A percentile compares a stretch with the other conserved stretches of the same genome.
Evolutionary conservation across 2,888 invertebrate species (phyloP).

Genomic region (Ethmia dodecea): DNA sequence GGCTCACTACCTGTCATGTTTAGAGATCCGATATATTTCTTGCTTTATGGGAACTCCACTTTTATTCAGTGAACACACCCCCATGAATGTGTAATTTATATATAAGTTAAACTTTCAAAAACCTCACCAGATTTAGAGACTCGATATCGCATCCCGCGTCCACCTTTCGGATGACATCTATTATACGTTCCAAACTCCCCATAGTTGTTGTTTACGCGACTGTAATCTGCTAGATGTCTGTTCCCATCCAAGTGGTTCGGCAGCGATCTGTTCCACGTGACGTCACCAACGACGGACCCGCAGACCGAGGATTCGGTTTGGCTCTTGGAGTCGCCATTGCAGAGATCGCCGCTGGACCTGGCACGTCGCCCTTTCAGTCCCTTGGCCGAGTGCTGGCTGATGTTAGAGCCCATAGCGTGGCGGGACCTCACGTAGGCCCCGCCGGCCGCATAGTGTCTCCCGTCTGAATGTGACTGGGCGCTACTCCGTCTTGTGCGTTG

Average conservation of each 20-base stretch:
- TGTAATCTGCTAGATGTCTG: conserved; percentile 74
- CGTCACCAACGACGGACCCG: conserved; percentile 70
- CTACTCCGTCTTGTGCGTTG: conserved; percentile 22
- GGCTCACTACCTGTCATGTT: too few relatives aligned
- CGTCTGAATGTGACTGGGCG: conserved; percentile 32
- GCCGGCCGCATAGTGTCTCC: conserved; percentile 57
- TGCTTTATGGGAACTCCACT: too few relatives aligned
- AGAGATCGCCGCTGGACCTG: conserved; percentile 85
- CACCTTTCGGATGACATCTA: conserved; percentile 63
- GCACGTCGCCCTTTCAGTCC: conserved; percentile 84
- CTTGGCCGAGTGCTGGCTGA: conserved; percentile 86
- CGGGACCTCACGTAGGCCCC: conserved; percentile 70
- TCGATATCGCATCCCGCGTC: conserved; percentile 63
- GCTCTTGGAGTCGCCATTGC: conserved; percentile 78
- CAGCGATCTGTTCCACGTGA: conserved; percentile 78
- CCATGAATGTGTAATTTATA: background rate
- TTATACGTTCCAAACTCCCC: conserved; percentile 66
- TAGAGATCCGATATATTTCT: too few relatives aligned
- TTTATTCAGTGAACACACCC: background rate
- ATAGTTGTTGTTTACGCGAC: conserved; percentile 77
- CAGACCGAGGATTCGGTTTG: conserved; percentile 71
- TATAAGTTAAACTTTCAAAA: background rate
- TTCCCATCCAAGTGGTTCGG: conserved; percentile 84
- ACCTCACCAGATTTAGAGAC: conserved; percentile 70
- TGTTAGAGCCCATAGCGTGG: conserved; percentile 86